phyloP scores from a whole-genome alignment of 64 coral and sea anemone genomes.

The Acropora tenuis region DNA sequence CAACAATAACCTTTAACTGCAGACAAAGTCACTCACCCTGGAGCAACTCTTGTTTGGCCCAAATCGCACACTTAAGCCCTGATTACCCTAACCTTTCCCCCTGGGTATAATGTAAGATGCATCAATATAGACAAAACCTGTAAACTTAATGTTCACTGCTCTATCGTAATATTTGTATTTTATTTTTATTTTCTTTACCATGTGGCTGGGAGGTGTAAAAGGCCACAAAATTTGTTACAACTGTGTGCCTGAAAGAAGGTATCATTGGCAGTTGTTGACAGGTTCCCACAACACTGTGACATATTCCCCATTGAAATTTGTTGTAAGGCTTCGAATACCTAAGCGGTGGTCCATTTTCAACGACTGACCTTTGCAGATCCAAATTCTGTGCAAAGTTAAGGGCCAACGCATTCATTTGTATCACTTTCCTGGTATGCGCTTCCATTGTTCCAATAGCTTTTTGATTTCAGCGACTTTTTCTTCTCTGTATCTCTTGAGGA shows the following conservation, averaged over 20 bases:
- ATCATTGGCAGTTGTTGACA: conserved; percentile 52
- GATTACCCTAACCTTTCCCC: neutral
- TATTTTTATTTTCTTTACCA: too few species aligned
- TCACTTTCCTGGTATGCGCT: conserved; percentile 58
- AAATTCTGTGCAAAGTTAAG: conserved; percentile 41
- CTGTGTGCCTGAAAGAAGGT: conserved; percentile 33
- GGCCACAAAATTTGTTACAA: conserved; percentile 56
- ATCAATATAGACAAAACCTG: neutral
- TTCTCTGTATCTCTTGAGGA: conserved; percentile 57
- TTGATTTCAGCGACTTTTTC: conserved; percentile 20
- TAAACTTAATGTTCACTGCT: too few species aligned
- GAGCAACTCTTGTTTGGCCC: conserved; percentile 12
- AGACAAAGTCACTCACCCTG: conserved; percentile 15
- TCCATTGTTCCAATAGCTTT: conserved; percentile 30
- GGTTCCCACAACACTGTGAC: conserved; percentile 64
- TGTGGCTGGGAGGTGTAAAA: conserved; percentile 19
- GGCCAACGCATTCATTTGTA: conserved; percentile 51
- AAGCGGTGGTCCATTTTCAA: conserved; percentile 41
- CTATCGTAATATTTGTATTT: too few species aligned
- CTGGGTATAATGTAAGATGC: neutral
- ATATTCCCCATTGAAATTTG: conserved; percentile 17
- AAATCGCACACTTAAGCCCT: neutral
- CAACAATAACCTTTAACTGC: neutral
- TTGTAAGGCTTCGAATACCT: conserved; percentile 24
- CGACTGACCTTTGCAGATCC: conserved; percentile 34